Evolutionary conservation across 2,113 vertebrate genomes (phyloP), one percentile per base, ranked within the genome.

Genomic region (Carassius auratus): DNA sequence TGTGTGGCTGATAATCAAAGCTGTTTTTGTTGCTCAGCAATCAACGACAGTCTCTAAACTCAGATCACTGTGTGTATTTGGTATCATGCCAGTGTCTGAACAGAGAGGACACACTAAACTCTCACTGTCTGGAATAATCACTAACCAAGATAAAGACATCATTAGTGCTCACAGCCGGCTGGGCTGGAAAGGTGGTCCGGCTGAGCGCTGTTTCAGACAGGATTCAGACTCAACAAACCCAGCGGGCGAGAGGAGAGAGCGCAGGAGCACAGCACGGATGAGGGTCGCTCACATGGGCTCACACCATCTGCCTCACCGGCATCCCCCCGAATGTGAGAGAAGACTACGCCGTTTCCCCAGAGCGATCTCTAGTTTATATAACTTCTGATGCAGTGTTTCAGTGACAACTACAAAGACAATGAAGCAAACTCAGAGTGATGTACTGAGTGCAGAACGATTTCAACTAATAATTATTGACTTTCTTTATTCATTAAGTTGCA

Each of bases 301-400:
- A 62, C 84, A 81, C 77, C 84, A 81, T 81, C 84, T 86, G 77
- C 55, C 66, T 81, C 52, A 74, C 55, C 33, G 50, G 50, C 76
- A 66, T 69, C 33, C 48, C 48, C 81, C 26, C n/a, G 17, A 84
- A 64, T 1, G 17, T 4, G 6, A 73, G 2, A 42, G 6, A 38
- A 71, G 61, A 77, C 84, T 5, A 14, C 19, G 74, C n/a, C 30
- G 17, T 7, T 59, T 76, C 30, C 48, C 62, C 6, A 21, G 52
- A 81, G 77, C 23, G 30, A 59, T 23, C 64, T 17, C 19, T 45
- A 36, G 26, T 81, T 86, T 76, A 81, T 57, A 81, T 81, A 81
- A 86, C 26, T 68, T 73, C 84, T n/a, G 4, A 42, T 8, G 38
- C 38, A 1, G 38, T 7, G 7, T 68, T 36, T 68, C 66, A 33